Percentiles rank a stretch among this genome's conserved stretches.
phyloP scores from a whole-genome alignment of 2,888 invertebrate genomes.

The Protophormia terraenovae region DNA sequence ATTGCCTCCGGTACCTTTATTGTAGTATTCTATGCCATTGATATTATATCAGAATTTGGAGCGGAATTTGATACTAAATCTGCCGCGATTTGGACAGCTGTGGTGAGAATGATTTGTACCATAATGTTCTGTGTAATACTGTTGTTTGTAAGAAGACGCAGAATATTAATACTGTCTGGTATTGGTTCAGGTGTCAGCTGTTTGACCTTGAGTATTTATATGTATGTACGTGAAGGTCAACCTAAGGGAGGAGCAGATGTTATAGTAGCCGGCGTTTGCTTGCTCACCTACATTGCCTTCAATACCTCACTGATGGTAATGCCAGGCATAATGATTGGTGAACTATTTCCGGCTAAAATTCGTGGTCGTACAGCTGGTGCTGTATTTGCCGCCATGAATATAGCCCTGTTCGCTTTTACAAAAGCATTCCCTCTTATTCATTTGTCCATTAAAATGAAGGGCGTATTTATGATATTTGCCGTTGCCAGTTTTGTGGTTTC shows the following conservation, averaged over 20 bases:
- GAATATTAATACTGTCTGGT: slow-evolving; percentile 86
- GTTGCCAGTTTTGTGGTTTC: slow-evolving; percentile 85
- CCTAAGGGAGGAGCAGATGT: slow-evolving; percentile 75
- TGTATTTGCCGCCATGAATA: slow-evolving; percentile 88
- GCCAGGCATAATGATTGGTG: slow-evolving; percentile 89
- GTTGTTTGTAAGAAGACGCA: slow-evolving; percentile 85
- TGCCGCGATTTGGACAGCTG: slow-evolving; percentile 87
- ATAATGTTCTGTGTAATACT: slow-evolving; percentile 86
- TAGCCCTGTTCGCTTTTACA: slow-evolving; percentile 86
- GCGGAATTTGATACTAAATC: slow-evolving; percentile 82
- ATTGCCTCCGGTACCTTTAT: slow-evolving; percentile 89
- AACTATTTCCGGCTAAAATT: slow-evolving; percentile 88
- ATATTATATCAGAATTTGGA: slow-evolving; percentile 85
- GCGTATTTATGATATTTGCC: slow-evolving; percentile 88
- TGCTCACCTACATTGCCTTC: slow-evolving; percentile 87
- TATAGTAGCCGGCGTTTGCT: slow-evolving; percentile 78
- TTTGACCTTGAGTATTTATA: slow-evolving; percentile 83
- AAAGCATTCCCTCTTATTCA: slow-evolving; percentile 87
- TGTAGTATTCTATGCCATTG: slow-evolving; percentile 90
- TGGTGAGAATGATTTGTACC: slow-evolving; percentile 85
- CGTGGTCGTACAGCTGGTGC: slow-evolving; percentile 88
- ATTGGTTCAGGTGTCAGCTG: slow-evolving; percentile 86
- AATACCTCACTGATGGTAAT: slow-evolving; percentile 90
- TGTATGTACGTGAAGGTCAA: slow-evolving; percentile 79
- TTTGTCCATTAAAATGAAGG: slow-evolving; percentile 84